phyloP scores from a whole-genome alignment of 1,140 invertebrate species.

The Melanaphis sacchari region DNA sequence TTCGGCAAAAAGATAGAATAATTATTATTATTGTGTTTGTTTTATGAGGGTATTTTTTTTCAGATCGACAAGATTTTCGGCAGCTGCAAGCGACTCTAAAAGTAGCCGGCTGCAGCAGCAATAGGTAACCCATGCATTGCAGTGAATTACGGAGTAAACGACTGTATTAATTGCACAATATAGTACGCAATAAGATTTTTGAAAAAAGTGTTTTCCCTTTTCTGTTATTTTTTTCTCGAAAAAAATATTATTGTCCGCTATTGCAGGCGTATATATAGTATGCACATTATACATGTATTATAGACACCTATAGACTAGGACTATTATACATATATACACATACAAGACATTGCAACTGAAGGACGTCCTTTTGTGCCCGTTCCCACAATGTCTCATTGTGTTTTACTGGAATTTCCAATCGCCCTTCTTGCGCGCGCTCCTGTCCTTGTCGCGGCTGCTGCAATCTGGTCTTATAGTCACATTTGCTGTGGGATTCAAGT shows the following conservation, averaged over 20 bases:
- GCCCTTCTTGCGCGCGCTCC: background rate
- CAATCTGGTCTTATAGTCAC: background rate
- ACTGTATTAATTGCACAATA: slow-evolving; percentile 42
- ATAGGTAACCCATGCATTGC: background rate
- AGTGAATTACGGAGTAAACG: background rate
- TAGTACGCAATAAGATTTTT: background rate
- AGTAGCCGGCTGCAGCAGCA: background rate
- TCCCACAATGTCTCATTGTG: slow-evolving; percentile 35
- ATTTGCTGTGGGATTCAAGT: slow-evolving; percentile 9
- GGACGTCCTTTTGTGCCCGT: slow-evolving; percentile 42
- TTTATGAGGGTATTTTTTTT: background rate
- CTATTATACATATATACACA: background rate
- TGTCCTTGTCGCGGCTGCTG: background rate
- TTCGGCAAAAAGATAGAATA: background rate
- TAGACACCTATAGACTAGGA: background rate
- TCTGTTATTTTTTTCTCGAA: background rate
- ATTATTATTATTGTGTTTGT: background rate
- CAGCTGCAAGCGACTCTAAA: background rate
- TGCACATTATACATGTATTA: background rate
- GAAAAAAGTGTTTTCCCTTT: slow-evolving; percentile 27
- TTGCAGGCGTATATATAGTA: background rate
- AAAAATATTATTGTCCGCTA: slow-evolving; percentile 16
- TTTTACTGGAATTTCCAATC: slow-evolving; percentile 22
- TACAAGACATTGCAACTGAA: slow-evolving; percentile 11
- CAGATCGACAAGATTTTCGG: background rate